These are phyloP conservation scores for Odobenus rosmarus DNA, from an alignment of 2,113 vertebrate species.

Conservation along the genomic window DNA sequence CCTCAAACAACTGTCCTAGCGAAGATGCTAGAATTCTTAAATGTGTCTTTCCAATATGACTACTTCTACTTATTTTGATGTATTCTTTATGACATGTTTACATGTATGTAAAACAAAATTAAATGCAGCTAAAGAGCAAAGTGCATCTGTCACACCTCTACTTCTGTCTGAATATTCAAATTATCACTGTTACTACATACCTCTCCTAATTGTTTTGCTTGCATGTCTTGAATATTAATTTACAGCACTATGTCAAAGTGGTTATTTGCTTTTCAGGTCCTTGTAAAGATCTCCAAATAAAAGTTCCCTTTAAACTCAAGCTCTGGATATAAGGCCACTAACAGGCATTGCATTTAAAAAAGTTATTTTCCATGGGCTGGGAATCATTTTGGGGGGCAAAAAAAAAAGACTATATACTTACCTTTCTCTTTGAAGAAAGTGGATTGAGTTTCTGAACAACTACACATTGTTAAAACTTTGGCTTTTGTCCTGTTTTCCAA, in stretches of 20 bases:
- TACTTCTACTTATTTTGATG: background rate
- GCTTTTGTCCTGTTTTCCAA: constrained; percentile 33
- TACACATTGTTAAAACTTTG: background rate
- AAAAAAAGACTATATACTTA: background rate
- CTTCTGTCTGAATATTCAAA: background rate
- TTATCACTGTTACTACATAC: background rate
- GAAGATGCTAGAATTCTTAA: background rate
- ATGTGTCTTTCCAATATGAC: background rate
- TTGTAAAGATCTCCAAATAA: background rate
- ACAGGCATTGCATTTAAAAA: background rate
- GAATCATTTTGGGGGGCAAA: background rate
- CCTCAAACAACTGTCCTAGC: background rate
- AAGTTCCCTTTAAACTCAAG: background rate
- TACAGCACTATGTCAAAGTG: background rate
- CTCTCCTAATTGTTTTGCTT: background rate
- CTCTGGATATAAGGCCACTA: background rate
- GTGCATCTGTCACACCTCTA: background rate
- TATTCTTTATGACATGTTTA: background rate
- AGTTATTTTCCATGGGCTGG: background rate
- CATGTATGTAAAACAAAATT: background rate
- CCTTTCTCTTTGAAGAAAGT: constrained; percentile 15
- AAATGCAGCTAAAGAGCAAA: background rate
- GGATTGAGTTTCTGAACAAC: constrained; percentile 37
- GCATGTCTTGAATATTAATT: background rate
- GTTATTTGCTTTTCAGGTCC: background rate